Evolutionary conservation across 2,113 vertebrate species (phyloP), one percentile per base, ranked within the genome.

Genomic region (Alexandromys fortis): DNA sequence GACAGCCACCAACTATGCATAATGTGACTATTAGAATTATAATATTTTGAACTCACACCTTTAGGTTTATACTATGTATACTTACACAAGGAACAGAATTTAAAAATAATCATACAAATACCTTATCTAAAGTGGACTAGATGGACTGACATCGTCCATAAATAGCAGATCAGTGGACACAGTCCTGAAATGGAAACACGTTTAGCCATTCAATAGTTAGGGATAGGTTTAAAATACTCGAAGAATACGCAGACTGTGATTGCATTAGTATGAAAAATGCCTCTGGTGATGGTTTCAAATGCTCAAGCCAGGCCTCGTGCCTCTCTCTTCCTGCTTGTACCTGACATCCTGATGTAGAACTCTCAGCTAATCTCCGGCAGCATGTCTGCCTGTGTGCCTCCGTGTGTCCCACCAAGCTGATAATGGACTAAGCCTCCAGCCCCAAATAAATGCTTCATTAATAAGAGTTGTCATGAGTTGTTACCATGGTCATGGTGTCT

Each of bases 1-100:
- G 73, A 94, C 13, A 86, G 86, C 12, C 47, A 38, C 87, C 61
- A 92, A 78, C 76, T 78, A 85, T 68, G 92, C 28, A 83, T 16
- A 75, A 75, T 88, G 22, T 73, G 76, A 65, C 92, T 89, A 91
- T n/a, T 42, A 92, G 95, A 94, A 76, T 89, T 68, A 79, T 92
- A 94, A 55, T 35, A 92, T 86, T 91, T 91, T 92, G 47, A 92
- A 47, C 30, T 76, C 22, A 21, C 4, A 52, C 33, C 52, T 95
- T 93, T 72, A 93, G 67, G 79, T 85, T 82, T 76, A 58, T 11
- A 63, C 52, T 4, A 4, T 55, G n/a, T 58, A 79, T 65, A 89
- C 30, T 86, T 86, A 52, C 5, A 92, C 17, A 75, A 94, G 35
- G 58, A 75, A 89, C 7, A 82, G 76, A 86, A 86, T 92, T 77